phyloP scores from a whole-genome alignment of 2,888 invertebrate genomes.

The Chelonus formosanus region DNA sequence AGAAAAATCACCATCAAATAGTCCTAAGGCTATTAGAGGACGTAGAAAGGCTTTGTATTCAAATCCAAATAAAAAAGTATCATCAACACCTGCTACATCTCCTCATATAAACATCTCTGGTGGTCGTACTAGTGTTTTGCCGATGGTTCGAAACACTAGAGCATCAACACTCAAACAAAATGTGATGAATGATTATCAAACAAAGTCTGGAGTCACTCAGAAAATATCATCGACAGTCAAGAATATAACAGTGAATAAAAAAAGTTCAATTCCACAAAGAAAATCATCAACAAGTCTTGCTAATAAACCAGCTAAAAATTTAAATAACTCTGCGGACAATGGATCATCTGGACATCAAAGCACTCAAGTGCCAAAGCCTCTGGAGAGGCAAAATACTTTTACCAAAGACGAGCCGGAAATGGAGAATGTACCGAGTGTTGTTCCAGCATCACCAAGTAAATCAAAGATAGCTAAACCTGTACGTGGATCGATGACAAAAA shows the following conservation, averaged over 20 bases:
- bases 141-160: slow-evolving; percentile 58
- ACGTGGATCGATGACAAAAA: slow-evolving; percentile 49
- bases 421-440: slow-evolving; percentile 57
- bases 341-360: slow-evolving; percentile 43
- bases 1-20: slow-evolving; percentile 53
- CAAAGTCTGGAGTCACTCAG: slow-evolving; percentile 56
- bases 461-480: slow-evolving; percentile 56
- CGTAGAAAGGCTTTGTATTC: slow-evolving; percentile 75
- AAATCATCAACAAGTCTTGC: slow-evolving; percentile 48
- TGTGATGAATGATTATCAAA: slow-evolving; percentile 47
- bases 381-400: slow-evolving; percentile 90
- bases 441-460: slow-evolving; percentile 51
- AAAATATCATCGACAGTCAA: slow-evolving; percentile 44
- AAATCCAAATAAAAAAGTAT: slow-evolving; percentile 55
- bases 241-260: slow-evolving; percentile 46
- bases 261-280: slow-evolving; percentile 55
- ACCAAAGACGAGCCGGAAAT: slow-evolving; percentile 80
- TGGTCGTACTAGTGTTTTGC: slow-evolving; percentile 58
- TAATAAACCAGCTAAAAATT: slow-evolving; percentile 54
- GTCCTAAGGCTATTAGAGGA: slow-evolving; percentile 72
- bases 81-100: slow-evolving; percentile 58
- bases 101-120: slow-evolving; percentile 50
- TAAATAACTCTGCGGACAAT: slow-evolving; percentile 48
- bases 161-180: slow-evolving; percentile 57
- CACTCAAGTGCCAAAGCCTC: slow-evolving; percentile 55